Conservation (phyloP, 2,113 vertebrate species). For the Bettongia penicillata region DNA sequence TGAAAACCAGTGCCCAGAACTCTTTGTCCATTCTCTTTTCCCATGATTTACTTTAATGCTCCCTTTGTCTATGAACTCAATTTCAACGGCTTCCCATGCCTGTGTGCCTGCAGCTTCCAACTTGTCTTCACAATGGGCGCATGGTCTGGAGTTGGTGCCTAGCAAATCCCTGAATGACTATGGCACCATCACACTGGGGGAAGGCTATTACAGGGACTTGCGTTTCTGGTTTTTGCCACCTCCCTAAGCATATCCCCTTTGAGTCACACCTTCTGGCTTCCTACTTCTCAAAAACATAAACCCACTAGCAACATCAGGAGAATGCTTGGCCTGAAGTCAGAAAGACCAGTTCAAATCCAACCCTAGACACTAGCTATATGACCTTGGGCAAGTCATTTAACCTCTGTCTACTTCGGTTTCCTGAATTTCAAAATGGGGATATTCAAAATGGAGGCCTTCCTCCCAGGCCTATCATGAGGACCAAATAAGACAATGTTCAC, state of each 20-base stretch:
- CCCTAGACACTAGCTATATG: background rate
- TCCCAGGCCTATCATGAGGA: background rate
- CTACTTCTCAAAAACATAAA: background rate
- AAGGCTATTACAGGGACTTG: background rate
- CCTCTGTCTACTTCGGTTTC: background rate
- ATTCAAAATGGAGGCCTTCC: background rate
- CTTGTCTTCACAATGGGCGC: background rate
- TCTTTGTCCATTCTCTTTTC: background rate
- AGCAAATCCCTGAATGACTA: background rate
- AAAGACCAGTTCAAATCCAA: background rate
- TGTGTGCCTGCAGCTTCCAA: conserved; percentile 4
- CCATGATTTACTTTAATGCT: background rate
- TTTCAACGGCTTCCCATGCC: background rate
- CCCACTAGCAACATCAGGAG: background rate
- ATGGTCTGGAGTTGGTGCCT: background rate
- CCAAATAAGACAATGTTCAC: background rate
- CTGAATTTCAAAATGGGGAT: background rate
- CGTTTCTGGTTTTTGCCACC: background rate
- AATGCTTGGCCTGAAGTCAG: background rate
- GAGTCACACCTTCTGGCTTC: background rate
- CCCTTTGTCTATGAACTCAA: background rate
- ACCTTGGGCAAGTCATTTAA: background rate
- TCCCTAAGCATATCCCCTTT: background rate
- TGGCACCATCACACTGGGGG: background rate
- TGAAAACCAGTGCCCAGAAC: background rate